A percentile compares a stretch with the other conserved stretches of the same genome.
Evolutionary conservation across 2,797 vertebrate species (phyloP).

Genomic region (Valencia hispanica): DNA sequence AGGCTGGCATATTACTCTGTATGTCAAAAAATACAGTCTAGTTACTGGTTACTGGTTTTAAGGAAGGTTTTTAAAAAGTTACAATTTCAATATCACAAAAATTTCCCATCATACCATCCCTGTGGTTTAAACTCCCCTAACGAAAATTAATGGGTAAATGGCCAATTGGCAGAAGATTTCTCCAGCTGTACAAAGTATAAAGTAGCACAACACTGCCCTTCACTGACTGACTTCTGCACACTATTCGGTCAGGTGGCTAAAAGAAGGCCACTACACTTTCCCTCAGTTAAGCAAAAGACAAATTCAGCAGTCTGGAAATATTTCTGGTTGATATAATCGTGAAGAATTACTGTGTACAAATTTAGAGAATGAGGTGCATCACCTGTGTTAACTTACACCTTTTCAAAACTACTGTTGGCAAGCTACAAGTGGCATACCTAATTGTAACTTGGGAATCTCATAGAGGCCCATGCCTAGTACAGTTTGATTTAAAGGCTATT

Average conservation of each 20-base stretch:
- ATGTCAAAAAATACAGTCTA: conserved; percentile 41
- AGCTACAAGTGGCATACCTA: neutral
- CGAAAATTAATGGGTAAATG: too few relatives aligned
- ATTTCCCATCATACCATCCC: too few relatives aligned
- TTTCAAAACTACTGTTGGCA: too few relatives aligned
- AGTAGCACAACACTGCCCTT: too few relatives aligned
- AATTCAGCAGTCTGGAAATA: neutral
- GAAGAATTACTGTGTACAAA: neutral
- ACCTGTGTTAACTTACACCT: neutral
- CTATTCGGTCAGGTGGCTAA: neutral
- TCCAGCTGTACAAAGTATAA: too few relatives aligned
- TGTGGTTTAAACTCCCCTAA: too few relatives aligned
- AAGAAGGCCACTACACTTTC: neutral
- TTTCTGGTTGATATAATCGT: neutral
- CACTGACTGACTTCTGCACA: neutral
- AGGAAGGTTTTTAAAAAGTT: too few relatives aligned
- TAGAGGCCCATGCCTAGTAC: neutral
- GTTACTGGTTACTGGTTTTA: too few relatives aligned
- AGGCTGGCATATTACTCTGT: conserved; percentile 50
- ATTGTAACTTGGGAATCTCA: neutral
- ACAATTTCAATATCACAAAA: too few relatives aligned
- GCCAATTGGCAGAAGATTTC: too few relatives aligned
- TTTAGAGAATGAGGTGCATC: neutral
- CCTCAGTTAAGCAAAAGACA: neutral
- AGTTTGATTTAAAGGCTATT: conserved; percentile 66